These are phyloP conservation scores for Mesaphorura yosii DNA, from an alignment of 1,140 invertebrate genomes.

Conservation along the genomic window DNA sequence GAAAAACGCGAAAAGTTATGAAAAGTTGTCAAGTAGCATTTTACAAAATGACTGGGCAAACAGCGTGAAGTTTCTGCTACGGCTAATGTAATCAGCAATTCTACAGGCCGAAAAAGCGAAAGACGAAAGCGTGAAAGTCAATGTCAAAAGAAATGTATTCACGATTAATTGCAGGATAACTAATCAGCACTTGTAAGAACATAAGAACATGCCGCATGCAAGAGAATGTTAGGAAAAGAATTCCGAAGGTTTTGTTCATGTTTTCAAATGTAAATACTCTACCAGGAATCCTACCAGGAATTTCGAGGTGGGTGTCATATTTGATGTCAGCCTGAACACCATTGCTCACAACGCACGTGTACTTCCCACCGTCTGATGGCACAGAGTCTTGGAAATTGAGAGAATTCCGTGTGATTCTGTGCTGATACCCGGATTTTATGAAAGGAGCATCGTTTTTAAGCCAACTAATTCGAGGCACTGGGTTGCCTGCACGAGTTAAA, in stretches of 20 bases:
- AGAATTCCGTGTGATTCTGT: slow-evolving; percentile 48
- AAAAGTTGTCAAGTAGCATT: no score
- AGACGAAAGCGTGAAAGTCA: no score
- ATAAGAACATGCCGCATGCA: background rate
- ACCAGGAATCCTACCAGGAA: slow-evolving; percentile 33
- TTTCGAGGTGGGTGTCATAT: slow-evolving; percentile 45
- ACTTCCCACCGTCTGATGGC: slow-evolving; percentile 55
- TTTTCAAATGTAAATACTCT: background rate
- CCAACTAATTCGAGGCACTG: slow-evolving; percentile 66
- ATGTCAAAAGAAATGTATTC: no score
- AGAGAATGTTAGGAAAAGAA: background rate
- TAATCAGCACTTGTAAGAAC: no score
- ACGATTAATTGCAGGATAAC: no score
- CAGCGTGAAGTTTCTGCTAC: no score
- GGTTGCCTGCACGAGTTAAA: slow-evolving; percentile 47
- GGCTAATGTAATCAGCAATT: no score
- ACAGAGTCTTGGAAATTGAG: slow-evolving; percentile 17
- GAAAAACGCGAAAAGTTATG: no score
- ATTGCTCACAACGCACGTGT: slow-evolving; percentile 60
- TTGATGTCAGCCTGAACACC: slow-evolving; percentile 39
- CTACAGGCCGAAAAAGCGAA: no score
- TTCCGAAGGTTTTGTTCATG: background rate
- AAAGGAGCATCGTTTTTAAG: slow-evolving; percentile 61
- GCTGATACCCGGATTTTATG: slow-evolving; percentile 61
- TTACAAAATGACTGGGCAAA: no score